Conservation (phyloP, 2,797 vertebrate genomes). For the Clamator glandarius region DNA sequence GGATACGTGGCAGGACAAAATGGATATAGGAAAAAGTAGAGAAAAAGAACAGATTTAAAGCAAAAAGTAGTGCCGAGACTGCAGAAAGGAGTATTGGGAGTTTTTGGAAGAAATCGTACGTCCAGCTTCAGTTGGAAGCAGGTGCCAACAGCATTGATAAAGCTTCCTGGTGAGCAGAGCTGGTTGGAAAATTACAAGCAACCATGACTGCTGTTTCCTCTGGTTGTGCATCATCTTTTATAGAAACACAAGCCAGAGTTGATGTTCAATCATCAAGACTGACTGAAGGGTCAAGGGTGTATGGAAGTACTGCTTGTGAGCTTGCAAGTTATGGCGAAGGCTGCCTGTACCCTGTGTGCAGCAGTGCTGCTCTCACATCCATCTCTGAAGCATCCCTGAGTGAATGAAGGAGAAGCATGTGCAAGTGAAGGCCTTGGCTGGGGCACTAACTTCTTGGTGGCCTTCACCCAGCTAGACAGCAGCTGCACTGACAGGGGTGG, state of each 20-base stretch:
- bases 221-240: not conserved
- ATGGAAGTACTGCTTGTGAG: not conserved
- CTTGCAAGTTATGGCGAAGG: not conserved
- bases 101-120: not conserved
- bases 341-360: not conserved
- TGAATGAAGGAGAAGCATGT: conserved; percentile 28
- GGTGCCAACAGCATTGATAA: not conserved
- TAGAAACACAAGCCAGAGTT: not conserved
- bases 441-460: not conserved
- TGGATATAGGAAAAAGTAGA: not conserved
- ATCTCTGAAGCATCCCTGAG: conserved; percentile 38
- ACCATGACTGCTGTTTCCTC: not conserved
- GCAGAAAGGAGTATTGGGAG: not conserved
- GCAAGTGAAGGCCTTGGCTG: not conserved
- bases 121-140: not conserved
- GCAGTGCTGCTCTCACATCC: not conserved
- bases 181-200: not conserved
- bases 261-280: not conserved
- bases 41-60: not conserved
- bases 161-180: not conserved
- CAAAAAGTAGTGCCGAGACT: not conserved
- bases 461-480: conserved; percentile 27
- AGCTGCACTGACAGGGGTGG: not conserved
- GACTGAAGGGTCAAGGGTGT: not conserved
- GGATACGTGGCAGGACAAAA: not conserved